Evolutionary conservation across 2,888 invertebrate genomes (phyloP), one percentile per base, ranked within the genome.

Genomic region (Augiades crinisus): DNA sequence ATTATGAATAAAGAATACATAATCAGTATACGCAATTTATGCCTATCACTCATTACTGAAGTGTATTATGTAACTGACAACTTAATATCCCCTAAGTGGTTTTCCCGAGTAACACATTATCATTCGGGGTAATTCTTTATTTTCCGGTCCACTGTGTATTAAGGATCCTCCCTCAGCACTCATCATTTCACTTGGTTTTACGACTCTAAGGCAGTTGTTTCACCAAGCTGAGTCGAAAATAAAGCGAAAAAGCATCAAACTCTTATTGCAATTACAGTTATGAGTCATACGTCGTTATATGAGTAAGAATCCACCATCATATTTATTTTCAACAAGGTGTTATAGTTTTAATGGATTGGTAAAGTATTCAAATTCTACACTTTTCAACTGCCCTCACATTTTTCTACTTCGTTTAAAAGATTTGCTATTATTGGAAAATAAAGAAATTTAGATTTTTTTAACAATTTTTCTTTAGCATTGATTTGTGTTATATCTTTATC

Each of bases 121-220:
- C 49, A 50, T 50, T 50, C 41, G 41, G 41, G 49, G 49, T 50
- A 50, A 50, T 50, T 50, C 49, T 50, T 50, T 50, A 50, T 50
- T 50, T 50, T 50, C 49, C 49, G 49, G 41, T 41, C 49, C 49
- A 50, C 34, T 50, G 49, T 43, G 81, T 82, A 83, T 82, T 81
- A 78, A 76, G 80, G 78, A 77, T 78, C 63, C 75, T 76, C 68
- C 71, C 72, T 77, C 37, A 37, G 37, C 44, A 44, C 44, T 51
- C 51, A 44, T 44, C 51, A 37, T 44, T 17, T 50, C 50, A 50
- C 50, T 50, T 43, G 50, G 36, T 50, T 50, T 50, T 50, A 50
- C 27, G 50, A 50, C 24, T 34, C 43, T 43, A 43, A 50, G 40
- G 33, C 16, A 40, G 10, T 49, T 49, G 47, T 33, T 27, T 6